Evolutionary conservation across 2,888 invertebrate species (phyloP).

Genomic region (Melanchra persicariae): DNA sequence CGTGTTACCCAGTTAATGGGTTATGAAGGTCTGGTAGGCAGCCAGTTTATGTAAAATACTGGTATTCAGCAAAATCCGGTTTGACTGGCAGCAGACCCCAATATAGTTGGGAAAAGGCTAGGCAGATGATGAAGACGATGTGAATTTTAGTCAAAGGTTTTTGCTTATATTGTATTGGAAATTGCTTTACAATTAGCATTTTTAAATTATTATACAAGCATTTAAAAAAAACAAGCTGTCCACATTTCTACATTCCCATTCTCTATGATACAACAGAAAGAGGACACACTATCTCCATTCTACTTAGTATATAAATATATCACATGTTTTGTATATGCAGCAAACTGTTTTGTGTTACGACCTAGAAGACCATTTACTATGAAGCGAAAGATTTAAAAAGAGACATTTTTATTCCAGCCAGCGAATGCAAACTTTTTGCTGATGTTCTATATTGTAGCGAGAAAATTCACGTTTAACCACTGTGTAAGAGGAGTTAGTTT

Average conservation of each 20-base stretch:
- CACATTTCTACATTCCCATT: background rate
- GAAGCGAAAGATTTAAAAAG: conserved; percentile 40
- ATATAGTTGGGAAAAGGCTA: too few species aligned
- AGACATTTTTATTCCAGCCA: conserved; percentile 52
- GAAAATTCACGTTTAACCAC: conserved; percentile 35
- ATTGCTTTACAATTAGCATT: background rate
- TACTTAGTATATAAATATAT: background rate
- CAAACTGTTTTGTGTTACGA: conserved; percentile 25
- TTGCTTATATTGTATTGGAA: background rate
- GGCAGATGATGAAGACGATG: too few species aligned
- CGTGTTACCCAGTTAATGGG: too few species aligned
- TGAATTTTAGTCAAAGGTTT: background rate
- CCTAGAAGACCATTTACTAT: conserved; percentile 59
- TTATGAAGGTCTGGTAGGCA: too few species aligned
- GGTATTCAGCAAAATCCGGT: too few species aligned
- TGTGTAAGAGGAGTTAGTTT: conserved; percentile 10
- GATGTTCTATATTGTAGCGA: conserved; percentile 19
- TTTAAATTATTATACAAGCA: background rate
- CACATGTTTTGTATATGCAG: background rate
- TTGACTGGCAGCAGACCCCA: too few species aligned
- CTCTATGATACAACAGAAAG: background rate
- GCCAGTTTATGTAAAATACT: too few species aligned
- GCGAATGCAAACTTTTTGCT: conserved; percentile 33
- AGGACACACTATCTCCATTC: background rate
- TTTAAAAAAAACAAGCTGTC: background rate